Evolutionary conservation across 2,888 invertebrate genomes (phyloP), one percentile per base, ranked within the genome.

Genomic region (Maniola hyperantus): DNA sequence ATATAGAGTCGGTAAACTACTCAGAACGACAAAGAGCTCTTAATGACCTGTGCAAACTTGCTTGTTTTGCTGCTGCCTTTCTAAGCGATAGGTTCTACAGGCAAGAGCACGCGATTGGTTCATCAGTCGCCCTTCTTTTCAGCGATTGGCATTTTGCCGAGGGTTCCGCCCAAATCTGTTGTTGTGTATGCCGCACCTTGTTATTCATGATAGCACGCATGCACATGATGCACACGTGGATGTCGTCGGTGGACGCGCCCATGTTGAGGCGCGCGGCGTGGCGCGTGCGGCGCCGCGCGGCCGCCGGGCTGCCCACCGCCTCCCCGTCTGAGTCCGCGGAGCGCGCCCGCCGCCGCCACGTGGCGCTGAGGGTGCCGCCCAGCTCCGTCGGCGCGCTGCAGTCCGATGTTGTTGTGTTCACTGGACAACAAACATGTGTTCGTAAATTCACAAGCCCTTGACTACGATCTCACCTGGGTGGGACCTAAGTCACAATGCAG

Each of bases 171-270:
- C 2, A 26, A 4, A 1, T 26, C 26, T 26, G 26, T 26, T 6
- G 48, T 48, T 6, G 1, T 7, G 10, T 1, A 26, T 26, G 11
- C 6, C 50, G 11, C 75, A 96, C 96, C 94, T 99, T 99, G 85
- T 99, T 99, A 91, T 99, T 99, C 99, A 99, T 99, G 82, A 99
- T 99, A 77, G 99, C 99, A 67, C 99, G 94, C 94, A 99, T 96
- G 85, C 99, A 99, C 96, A 99, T 97, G 81, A 99, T 99, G 93
- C 99, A 99, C 70, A 99, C 98, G 90, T 99, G 99, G 81, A 99
- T 99, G 85, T 99, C 99, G 86, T 99, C 99, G 72, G 98, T 97
- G 67, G 98, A 97, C 78, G 98, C 97, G 64, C 98, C 98, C 97
- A 98, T 97, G 85, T 97, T 98, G 73, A 98, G 93, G 77, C 97